Conservation (phyloP, 2,113 vertebrate genomes). For the Elgaria multicarinata region DNA sequence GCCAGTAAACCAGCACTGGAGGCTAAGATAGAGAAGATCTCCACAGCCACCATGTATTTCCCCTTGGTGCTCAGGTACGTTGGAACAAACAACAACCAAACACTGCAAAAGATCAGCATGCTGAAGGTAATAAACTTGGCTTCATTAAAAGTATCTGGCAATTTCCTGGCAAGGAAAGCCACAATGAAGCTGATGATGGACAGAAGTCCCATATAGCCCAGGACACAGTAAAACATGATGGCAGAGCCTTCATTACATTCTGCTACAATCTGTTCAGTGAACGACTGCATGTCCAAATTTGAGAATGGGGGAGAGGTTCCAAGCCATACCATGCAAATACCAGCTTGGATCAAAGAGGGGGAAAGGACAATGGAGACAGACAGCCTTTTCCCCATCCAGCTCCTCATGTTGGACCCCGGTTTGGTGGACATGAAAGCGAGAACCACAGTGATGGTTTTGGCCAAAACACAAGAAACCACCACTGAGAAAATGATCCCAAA, state of each 20-base stretch:
- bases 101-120: no score
- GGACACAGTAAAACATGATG: not conserved
- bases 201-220: not conserved
- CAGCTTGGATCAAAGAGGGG: not conserved
- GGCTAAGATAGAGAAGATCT: not conserved
- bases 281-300: not conserved
- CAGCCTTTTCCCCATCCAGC: not conserved
- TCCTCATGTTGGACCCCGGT: not conserved
- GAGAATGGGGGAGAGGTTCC: not conserved
- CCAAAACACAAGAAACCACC: not conserved
- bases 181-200: not conserved
- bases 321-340: not conserved
- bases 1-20: not conserved
- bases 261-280: not conserved
- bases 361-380: not conserved
- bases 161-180: not conserved
- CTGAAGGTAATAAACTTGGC: no score
- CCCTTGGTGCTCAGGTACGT: no score
- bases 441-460: not conserved
- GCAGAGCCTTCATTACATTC: not conserved
- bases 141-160: not conserved
- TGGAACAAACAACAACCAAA: no score
- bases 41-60: not conserved
- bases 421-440: not conserved
- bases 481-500: not conserved